phyloP scores from a whole-genome alignment of 1,140 invertebrate species.

The Ceratosolen fusciceps region DNA sequence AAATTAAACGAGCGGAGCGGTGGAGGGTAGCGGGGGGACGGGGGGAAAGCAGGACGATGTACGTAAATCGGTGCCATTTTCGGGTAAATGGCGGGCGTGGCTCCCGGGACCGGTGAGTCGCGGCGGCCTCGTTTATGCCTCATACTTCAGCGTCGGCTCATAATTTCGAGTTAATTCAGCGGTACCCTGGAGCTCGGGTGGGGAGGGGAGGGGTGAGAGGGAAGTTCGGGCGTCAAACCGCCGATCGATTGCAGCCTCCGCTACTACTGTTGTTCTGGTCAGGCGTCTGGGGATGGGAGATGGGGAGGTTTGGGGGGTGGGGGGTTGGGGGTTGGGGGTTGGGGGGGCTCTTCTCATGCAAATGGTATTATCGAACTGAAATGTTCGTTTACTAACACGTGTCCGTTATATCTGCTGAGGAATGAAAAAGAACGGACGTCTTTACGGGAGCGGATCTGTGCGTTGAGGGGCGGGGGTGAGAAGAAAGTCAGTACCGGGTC shows the following conservation, averaged over 20 bases:
- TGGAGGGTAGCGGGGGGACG: too few relatives aligned
- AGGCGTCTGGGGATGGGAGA: not conserved
- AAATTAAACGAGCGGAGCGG: not conserved
- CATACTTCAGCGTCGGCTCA: conserved; percentile 68
- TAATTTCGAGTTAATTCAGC: conserved; percentile 71
- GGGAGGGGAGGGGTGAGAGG: conserved; percentile 49
- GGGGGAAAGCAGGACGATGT: too few relatives aligned
- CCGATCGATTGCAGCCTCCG: conserved; percentile 49
- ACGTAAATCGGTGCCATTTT: not conserved
- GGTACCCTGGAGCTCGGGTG: conserved; percentile 13
- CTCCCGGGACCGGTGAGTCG: not conserved
- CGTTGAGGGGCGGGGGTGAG: too few relatives aligned
- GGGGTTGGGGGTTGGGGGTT: not conserved
- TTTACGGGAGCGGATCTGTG: too few relatives aligned
- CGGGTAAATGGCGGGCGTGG: not conserved
- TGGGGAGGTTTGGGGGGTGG: not conserved
- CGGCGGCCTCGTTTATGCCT: conserved; percentile 63
- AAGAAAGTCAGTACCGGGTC: too few relatives aligned
- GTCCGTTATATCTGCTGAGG: not conserved
- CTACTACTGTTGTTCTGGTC: not conserved
- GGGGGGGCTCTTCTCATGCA: conserved; percentile 62
- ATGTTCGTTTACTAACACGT: conserved; percentile 22
- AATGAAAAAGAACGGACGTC: not conserved
- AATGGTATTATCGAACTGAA: conserved; percentile 60
- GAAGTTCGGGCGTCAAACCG: conserved; percentile 68